These are phyloP conservation scores for Scolopax rusticola DNA, from an alignment of 2,797 vertebrate genomes.

Conservation along the genomic window DNA sequence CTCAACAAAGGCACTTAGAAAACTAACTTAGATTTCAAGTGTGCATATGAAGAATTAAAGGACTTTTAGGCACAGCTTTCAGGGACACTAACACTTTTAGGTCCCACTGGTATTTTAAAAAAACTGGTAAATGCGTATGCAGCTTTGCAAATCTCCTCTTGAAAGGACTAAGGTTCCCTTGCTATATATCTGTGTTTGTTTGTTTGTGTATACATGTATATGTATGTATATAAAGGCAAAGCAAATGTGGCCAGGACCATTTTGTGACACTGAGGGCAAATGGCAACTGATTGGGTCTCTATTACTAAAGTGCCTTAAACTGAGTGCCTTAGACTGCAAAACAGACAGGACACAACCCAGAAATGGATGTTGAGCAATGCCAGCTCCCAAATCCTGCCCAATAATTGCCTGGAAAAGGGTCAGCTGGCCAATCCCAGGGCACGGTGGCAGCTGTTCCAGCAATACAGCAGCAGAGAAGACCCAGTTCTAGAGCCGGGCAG, in stretches of 20 bases:
- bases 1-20: background rate
- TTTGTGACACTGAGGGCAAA: background rate
- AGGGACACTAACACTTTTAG: background rate
- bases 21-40: background rate
- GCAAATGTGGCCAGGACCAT: background rate
- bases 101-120: background rate
- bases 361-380: background rate
- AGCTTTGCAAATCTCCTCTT: background rate
- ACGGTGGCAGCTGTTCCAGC: background rate
- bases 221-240: background rate
- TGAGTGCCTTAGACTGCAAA: background rate
- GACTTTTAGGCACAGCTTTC: background rate
- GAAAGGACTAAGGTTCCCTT: background rate
- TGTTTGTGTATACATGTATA: background rate
- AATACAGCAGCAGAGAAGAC: background rate
- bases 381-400: background rate
- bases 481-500: background rate
- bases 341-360: background rate
- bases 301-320: background rate
- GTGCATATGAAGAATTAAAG: background rate
- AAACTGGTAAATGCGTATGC: background rate
- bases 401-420: background rate
- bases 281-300: background rate
- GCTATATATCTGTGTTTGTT: accelerated
- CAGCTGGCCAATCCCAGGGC: background rate